A percentile compares a stretch with the other conserved stretches of the same genome.
Conservation (phyloP, 1,140 invertebrate genomes). For the Drosophila simulans region DNA sequence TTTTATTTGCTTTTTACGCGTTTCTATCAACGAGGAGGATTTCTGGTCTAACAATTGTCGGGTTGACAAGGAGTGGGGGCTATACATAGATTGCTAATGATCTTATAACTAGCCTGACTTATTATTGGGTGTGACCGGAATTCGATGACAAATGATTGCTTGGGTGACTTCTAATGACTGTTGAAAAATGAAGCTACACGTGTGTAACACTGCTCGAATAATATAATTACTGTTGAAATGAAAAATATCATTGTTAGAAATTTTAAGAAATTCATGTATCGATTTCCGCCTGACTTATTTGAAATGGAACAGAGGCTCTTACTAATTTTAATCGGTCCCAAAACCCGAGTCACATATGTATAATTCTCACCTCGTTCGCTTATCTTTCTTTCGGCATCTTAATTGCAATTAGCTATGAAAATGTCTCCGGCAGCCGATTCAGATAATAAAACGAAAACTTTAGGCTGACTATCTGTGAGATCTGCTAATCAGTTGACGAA, state of each 20-base stretch:
- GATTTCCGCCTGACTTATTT: not conserved
- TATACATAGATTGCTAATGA: slow-evolving; percentile 33
- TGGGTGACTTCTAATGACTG: slow-evolving; percentile 5
- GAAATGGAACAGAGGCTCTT: slow-evolving; percentile 1
- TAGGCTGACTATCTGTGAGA: slow-evolving; percentile 50
- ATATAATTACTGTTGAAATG: not conserved
- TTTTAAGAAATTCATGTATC: not conserved
- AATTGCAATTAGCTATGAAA: slow-evolving; percentile 80
- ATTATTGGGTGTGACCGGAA: slow-evolving; percentile 37
- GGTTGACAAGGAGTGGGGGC: not conserved
- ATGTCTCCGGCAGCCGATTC: slow-evolving; percentile 38
- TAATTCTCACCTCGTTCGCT: slow-evolving; percentile 67
- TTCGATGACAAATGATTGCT: slow-evolving; percentile 34
- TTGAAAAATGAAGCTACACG: not conserved
- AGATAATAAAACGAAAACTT: slow-evolving; percentile 47
- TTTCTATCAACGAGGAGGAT: slow-evolving; percentile 54
- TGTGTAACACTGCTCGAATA: slow-evolving; percentile 1
- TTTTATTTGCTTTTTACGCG: slow-evolving; percentile 76
- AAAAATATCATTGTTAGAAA: not conserved
- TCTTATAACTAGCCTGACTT: slow-evolving; percentile 39
- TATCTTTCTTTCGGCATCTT: slow-evolving; percentile 65
- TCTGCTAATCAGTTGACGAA: slow-evolving; percentile 72
- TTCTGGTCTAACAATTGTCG: slow-evolving; percentile 63
- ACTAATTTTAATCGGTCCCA: slow-evolving; percentile 6
- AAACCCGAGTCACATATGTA: slow-evolving; percentile 43